These are phyloP conservation scores for Hepsetus odoe DNA, from an alignment of 2,113 vertebrate species.

Conservation along the genomic window DNA sequence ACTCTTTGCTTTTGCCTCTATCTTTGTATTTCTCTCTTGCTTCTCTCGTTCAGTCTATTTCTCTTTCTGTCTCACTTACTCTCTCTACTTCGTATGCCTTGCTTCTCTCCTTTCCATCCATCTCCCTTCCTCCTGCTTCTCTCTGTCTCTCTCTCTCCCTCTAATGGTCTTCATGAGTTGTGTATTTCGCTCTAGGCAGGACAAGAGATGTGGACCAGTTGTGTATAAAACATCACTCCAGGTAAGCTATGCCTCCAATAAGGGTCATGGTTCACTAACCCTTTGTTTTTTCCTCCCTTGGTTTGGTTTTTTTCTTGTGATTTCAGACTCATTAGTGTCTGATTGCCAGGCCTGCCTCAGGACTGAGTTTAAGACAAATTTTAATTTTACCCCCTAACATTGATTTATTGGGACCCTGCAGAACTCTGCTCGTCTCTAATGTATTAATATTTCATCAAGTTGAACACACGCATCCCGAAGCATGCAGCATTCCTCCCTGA, in stretches of 20 bases:
- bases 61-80: not conserved
- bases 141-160: not conserved
- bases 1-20: not conserved
- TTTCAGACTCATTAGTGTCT: not conserved
- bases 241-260: not conserved
- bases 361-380: not conserved
- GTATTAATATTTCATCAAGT: conserved; percentile 8
- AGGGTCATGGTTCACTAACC: conserved; percentile 10
- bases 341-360: not conserved
- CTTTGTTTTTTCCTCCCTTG: not conserved
- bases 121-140: not conserved
- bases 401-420: conserved; percentile 4
- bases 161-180: not conserved
- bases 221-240: not conserved
- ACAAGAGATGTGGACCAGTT: not conserved
- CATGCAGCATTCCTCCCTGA: not conserved
- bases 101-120: not conserved
- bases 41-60: not conserved
- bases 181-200: not conserved
- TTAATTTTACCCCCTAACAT: not conserved
- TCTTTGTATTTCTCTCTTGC: not conserved
- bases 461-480: conserved; percentile 8
- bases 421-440: not conserved
- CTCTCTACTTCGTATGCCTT: too few species aligned
- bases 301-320: not conserved